Evolutionary conservation across 2,888 invertebrate species (phyloP).

Genomic region (Temnothorax ravouxi): DNA sequence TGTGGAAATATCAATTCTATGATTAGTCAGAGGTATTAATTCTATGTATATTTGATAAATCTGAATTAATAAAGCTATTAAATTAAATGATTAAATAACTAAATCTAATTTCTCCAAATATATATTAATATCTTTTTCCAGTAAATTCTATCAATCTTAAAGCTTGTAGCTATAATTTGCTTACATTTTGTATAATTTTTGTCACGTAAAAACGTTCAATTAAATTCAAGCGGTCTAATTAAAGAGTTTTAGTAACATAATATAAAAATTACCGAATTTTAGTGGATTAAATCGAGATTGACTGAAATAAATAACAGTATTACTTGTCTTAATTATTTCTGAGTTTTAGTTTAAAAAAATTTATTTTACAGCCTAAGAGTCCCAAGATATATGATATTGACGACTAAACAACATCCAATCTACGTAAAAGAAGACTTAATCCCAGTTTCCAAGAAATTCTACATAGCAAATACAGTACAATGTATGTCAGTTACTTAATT

Average conservation of each 20-base stretch:
- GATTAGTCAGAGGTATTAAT: background rate
- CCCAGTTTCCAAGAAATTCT: slow-evolving; percentile 6
- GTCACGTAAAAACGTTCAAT: background rate
- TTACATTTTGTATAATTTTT: slow-evolving; percentile 3
- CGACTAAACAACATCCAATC: background rate
- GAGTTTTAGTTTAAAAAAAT: slow-evolving; percentile 23
- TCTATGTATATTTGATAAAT: background rate
- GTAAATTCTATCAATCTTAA: slow-evolving; percentile 5
- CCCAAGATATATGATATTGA: background rate
- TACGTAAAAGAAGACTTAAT: slow-evolving; percentile 1
- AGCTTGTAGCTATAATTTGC: background rate
- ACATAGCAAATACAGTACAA: slow-evolving; percentile 8
- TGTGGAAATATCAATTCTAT: background rate
- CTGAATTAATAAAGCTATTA: slow-evolving; percentile 13
- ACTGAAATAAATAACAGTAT: background rate
- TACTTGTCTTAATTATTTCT: background rate
- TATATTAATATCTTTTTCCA: background rate
- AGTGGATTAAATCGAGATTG: background rate
- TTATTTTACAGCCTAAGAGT: slow-evolving; percentile 5
- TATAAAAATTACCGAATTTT: background rate
- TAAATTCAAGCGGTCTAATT: background rate
- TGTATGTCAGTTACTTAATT: slow-evolving; percentile 26
- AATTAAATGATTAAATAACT: slow-evolving; percentile 3
- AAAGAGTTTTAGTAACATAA: slow-evolving; percentile 5
- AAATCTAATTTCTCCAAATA: background rate